Base-by-base conservation (phyloP, 2,888 invertebrate genomes). In the Caenorhabditis sp. region DNA sequence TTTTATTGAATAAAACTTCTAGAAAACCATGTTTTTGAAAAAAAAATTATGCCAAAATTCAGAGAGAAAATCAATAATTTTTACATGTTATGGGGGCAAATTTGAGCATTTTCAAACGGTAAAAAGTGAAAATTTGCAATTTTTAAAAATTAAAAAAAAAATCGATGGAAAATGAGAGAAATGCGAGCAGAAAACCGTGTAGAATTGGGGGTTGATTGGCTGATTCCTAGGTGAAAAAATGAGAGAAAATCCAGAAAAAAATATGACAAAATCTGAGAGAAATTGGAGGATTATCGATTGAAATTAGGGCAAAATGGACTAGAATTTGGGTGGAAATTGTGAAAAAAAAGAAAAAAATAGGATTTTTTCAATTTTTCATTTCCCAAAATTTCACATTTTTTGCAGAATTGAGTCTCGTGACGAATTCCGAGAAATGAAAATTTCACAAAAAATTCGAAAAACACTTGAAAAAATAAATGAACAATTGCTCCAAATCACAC, bases 201-300 rank as follows among this genome's bases (percentile, higher is more conserved):
- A 72, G 64, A 53, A 35, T 72, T 72, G 72, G 72, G 55, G 71
- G 64, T 51, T 58, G 26, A 40, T 51, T 55, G 47, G 37, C 60
- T 61, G 76, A 76, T 76, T 68, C 67, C 68, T 68, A 61, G 60
- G n/a, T n/a, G n/a, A 67, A 35, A 68, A 55, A 26, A 53, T 40
- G n/a, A 15, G 24, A 26, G 9, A 68, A 61, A 55, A 64, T 40
- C 22, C 28, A 32, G 32, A 56, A 56, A 61, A 47, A 56, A 11
- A 28, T 11, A 8, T 20, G 20, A 2, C 40, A 37, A 47, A 4
- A 0, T 22, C 26, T 55, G 15, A 55, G 24, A 67, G 9, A 18
- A 53, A n/a, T n/a, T n/a, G n/a, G n/a, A n/a, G n/a, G n/a, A n/a
- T n/a, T n/a, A n/a, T 20, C 1, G 11, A 26, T n/a, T 2, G n/a